Evolutionary conservation across 2,888 invertebrate species (phyloP), one percentile per base, ranked within the genome.

Genomic region (Muschampia plurimacula): DNA sequence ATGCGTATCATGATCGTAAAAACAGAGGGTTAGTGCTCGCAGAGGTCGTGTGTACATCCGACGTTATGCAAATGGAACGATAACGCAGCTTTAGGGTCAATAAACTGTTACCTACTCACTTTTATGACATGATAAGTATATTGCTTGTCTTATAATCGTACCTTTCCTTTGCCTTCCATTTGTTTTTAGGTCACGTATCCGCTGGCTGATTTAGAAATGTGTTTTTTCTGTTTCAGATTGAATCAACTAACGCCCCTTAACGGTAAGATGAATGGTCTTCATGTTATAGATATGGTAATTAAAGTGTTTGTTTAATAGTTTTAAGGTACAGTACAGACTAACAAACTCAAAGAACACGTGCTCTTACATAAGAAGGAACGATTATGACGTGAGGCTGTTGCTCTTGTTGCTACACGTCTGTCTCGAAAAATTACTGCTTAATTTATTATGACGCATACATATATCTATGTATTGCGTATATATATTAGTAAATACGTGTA

Each of bases 91-190:
- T 92, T 88, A 92, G 91, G 88, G 91, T 90, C 92, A 91, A 92
- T 93, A 92, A 92, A 93, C 89, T 90, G 89, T 89, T 91, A 89
- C 91, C 87, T 89, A 85, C 91, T 89, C 87, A 86, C 80, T 85
- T 92, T 92, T 92, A 92, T 85, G 91, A 89, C 87, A 90, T 83
- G 91, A 92, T 93, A 93, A 92, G 90, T 92, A 90, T 89, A 91
- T 91, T 91, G 89, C 87, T 83, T 78, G 83, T 85, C 85, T 86
- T 81, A 83, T 39, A 22, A 22, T 22, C 22, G 39, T 39, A 83
- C 80, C 82, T 66, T 68, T 77, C 80, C 82, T 66, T 68, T 77
- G 79, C 75, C 78, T 79, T 77, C 82, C 68, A 82, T 87, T 87
- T 82, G 83, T 83, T 86, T 86, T 80, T 83, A 76, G 81, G 83